phyloP scores from a whole-genome alignment of 1,140 invertebrate species.

The Augochlora pura region DNA sequence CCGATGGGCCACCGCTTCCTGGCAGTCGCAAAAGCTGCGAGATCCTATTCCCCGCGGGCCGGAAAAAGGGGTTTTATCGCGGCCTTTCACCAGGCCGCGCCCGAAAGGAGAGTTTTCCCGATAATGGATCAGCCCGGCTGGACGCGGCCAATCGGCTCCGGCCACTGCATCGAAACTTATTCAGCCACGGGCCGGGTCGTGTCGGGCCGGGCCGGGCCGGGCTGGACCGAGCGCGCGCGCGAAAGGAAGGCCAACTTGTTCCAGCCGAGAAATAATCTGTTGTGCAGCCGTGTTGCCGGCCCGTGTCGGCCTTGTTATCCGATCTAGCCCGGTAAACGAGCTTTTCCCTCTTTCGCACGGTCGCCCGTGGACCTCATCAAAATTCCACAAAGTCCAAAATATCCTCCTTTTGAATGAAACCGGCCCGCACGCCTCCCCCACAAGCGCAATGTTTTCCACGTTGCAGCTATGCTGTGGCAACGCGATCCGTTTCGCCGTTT shows the following conservation, averaged over 20 bases:
- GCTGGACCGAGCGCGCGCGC: neutral
- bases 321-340: neutral
- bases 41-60: neutral
- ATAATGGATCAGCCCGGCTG: slow-evolving; percentile 43
- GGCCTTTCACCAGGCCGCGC: slow-evolving; percentile 40
- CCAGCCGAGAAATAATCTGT: slow-evolving; percentile 2
- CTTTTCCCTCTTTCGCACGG: too few relatives aligned
- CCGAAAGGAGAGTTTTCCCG: slow-evolving; percentile 43
- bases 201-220: too few relatives aligned
- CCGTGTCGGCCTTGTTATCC: neutral
- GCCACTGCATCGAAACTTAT: slow-evolving; percentile 46
- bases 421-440: too few relatives aligned
- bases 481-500: too few relatives aligned
- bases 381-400: too few relatives aligned
- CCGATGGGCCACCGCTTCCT: neutral
- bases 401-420: too few relatives aligned
- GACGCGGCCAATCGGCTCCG: neutral
- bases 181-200: slow-evolving; percentile 8
- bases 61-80: slow-evolving; percentile 46
- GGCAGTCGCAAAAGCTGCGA: slow-evolving; percentile 34
- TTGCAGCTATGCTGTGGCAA: too few relatives aligned
- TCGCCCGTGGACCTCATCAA: too few relatives aligned
- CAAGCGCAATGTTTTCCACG: too few relatives aligned
- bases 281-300: neutral
- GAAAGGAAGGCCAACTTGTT: slow-evolving; percentile 25